Evolutionary conservation across 2,888 invertebrate genomes (phyloP).

Genomic region (Diploptera punctata): DNA sequence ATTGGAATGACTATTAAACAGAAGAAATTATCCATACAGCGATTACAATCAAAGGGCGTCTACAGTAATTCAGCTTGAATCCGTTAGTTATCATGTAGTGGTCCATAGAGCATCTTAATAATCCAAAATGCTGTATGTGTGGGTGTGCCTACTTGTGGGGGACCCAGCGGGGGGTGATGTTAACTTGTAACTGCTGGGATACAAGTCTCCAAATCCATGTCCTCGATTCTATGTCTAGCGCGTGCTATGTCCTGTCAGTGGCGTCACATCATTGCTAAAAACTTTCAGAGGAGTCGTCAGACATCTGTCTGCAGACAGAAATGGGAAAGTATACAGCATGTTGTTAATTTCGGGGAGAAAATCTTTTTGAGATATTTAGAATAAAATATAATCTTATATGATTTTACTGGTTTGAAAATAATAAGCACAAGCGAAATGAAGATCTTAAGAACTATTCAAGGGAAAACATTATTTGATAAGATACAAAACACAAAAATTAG

Average conservation of each 20-base stretch:
- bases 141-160: slow-evolving; percentile 5
- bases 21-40: background rate
- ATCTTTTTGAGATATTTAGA: too few species aligned
- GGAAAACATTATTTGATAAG: too few species aligned
- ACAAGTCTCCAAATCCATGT: slow-evolving; percentile 1
- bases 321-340: too few species aligned
- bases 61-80: background rate
- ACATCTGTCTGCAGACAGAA: too few species aligned
- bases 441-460: too few species aligned
- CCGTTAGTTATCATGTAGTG: background rate
- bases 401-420: too few species aligned
- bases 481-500: too few species aligned
- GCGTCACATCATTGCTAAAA: too few species aligned
- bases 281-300: too few species aligned
- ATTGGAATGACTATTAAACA: background rate
- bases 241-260: background rate
- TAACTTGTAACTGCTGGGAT: background rate
- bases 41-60: slow-evolving; percentile 4
- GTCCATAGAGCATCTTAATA: background rate
- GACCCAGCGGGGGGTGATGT: background rate
- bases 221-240: background rate
- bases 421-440: too few species aligned
- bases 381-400: too few species aligned
- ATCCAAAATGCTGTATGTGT: background rate
- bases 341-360: too few species aligned